phyloP scores from a whole-genome alignment of 2,888 invertebrate genomes.

The Pseudococcus jackbeardsleyi region DNA sequence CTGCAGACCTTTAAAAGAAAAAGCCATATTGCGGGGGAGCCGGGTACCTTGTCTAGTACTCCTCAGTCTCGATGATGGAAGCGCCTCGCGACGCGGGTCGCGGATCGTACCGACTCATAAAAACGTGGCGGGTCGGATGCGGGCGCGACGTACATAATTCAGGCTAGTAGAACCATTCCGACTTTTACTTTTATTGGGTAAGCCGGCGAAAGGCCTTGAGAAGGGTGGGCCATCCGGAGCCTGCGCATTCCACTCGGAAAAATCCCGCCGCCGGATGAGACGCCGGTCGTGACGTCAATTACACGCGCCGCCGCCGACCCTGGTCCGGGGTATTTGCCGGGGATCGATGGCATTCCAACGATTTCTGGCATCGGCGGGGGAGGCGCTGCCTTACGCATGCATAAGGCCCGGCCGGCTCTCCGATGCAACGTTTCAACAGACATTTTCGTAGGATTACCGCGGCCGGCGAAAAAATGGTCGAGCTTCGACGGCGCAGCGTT shows the following conservation, averaged over 20 bases:
- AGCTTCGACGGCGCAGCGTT: not conserved
- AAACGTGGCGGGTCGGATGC: slow-evolving; percentile 33
- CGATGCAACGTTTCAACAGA: slow-evolving; percentile 21
- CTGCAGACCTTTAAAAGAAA: not conserved
- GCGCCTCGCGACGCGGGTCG: not conserved
- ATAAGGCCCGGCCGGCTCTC: not conserved
- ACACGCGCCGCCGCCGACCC: slow-evolving; percentile 46
- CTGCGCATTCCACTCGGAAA: not conserved
- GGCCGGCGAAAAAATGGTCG: not conserved
- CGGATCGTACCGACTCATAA: not conserved
- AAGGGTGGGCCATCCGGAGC: not conserved
- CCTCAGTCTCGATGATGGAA: not conserved
- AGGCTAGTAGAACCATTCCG: slow-evolving; percentile 52
- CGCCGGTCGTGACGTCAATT: slow-evolving; percentile 48
- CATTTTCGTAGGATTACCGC: not conserved
- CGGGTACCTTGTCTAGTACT: slow-evolving; percentile 22
- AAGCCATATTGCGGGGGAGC: not conserved
- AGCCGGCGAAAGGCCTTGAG: not conserved
- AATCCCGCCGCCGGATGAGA: not conserved
- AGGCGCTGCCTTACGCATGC: slow-evolving; percentile 18
- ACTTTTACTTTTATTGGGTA: slow-evolving; percentile 58
- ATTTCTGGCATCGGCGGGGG: not conserved
- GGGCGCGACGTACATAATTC: slow-evolving; percentile 37
- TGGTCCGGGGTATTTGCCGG: not conserved
- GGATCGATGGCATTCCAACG: slow-evolving; percentile 25